Base-by-base conservation (phyloP, 2,888 invertebrate genomes). In the Drosophila seclusa region DNA sequence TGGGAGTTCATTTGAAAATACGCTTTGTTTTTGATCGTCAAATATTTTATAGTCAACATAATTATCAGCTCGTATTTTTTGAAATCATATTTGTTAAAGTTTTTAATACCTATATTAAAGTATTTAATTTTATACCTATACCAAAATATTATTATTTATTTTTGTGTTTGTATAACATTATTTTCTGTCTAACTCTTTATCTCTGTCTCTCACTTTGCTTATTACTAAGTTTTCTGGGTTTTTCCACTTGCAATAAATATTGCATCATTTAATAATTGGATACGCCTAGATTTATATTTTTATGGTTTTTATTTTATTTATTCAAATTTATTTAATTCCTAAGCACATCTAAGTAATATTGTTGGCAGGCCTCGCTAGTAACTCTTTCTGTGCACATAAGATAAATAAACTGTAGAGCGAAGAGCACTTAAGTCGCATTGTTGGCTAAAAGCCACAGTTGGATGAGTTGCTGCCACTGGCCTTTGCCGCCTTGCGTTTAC, bases 401-500 rank as follows among this genome's bases (percentile, higher is more conserved):
- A 31, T 11, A 74, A 60, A 68, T 60, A 63, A 52, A n/a, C 6
- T 48, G 27, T 31, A 52, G 49, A 49, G 7, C 8, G 24, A 32
- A 50, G 53, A 53, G 16, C 59, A 49, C 38, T 65, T 49, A 32
- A 61, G 42, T 24, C 55, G 38, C 42, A 57, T 57, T 61, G 29
- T 40, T 42, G 24, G 21, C 38, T 54, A 64, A 70, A 59, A 69
- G 69, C 59, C 72, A 59, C 70, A 71, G 31, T 38, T 45, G 58
- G 52, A 27, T 60, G 59, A 60, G 64, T 42, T 60, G 60, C 54
- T 68, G 42, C 29, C 38, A 52, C 27, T 65, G 73, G 49, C 45
- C 63, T 66, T 62, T 68, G 53, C 49, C 50, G 40, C 32, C 53
- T 29, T 66, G 61, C 68, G 53, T 71, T 73, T 70, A 67, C 73